These are phyloP conservation scores for Nannoperca obscura DNA, from an alignment of 2,797 vertebrate species.

Conservation along the genomic window DNA sequence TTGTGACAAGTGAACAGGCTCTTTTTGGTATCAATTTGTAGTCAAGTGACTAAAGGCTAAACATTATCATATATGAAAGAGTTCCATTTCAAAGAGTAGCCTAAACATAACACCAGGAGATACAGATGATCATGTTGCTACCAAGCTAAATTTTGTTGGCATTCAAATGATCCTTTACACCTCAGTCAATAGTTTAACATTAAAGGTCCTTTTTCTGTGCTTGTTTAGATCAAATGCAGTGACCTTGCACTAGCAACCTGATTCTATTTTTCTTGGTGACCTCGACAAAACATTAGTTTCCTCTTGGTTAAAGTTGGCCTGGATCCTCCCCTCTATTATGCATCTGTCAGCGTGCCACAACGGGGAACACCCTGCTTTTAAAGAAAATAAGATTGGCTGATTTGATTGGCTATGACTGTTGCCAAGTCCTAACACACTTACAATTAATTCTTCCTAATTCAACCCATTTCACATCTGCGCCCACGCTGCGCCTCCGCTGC, in stretches of 20 bases:
- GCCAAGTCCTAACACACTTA: constrained; percentile 36
- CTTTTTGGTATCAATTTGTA: background rate
- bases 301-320: constrained; percentile 11
- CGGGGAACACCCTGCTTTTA: constrained; percentile 24
- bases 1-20: background rate
- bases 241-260: background rate
- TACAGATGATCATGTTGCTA: background rate
- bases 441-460: constrained; percentile 59
- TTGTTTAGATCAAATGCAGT: background rate
- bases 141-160: background rate
- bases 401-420: constrained; percentile 51
- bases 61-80: background rate
- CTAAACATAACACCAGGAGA: background rate
- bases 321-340: constrained; percentile 24
- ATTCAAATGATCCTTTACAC: background rate
- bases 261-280: background rate
- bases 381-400: constrained; percentile 45
- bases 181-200: background rate
- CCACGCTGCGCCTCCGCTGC: constrained; percentile 26
- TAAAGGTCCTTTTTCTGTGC: background rate
- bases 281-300: constrained; percentile 13
- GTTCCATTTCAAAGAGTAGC: background rate
- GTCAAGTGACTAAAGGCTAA: background rate
- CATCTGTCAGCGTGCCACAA: constrained; percentile 29
- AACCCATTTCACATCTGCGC: constrained; percentile 44